Base-by-base conservation (phyloP, 2,113 vertebrate genomes). In the Petrocephalus microphthalmus region DNA sequence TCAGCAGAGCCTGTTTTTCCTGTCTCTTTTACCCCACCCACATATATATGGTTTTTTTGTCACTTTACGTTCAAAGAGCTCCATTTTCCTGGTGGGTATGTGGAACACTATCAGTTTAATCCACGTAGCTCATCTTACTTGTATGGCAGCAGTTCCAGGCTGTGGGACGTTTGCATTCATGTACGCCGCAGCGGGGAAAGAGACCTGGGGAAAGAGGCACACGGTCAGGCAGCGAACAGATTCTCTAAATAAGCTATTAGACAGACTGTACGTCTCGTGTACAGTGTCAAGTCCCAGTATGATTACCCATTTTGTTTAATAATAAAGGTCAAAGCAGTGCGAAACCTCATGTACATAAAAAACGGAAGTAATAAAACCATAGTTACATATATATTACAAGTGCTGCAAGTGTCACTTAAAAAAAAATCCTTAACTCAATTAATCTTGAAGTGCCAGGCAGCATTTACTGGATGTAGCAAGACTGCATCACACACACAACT, bases 161-260 rank as follows among this genome's bases (percentile, higher is more conserved):
- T 98, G 98, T 92, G 98, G 97, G 90, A 99, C 96, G 93, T 98
- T 99, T 91, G 98, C 96, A 96, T 98, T 98, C 92, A 99, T 95
- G 94, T 97, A 97, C 92, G 97, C 93, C 56, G 97, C 96, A 94
- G 98, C 95, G 91, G 97, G 97, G 93, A 98, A 97, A 8, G 96
- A 96, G 87, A 97, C 95, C 92, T 97, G 95, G 88, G 94, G 53
- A 93, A 89, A 90, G 91, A 2, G 88, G 45, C 92, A 87, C 90
- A 33, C 15, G 64, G 17, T 56, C 15, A 52, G 42, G 4, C 6
- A 47, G 42, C 56, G 17, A 51, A n/a, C 49, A 84, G 11, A 47
- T 84, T 49, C 22, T 15, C n/a, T 19, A 84, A 84, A 84, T 29
- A 53, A 22, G 47, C 19, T 0, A 83, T 2, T 4, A 13, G 47